Evolutionary conservation across 1,140 invertebrate species (phyloP), one percentile per base, ranked within the genome.

Genomic region (Geopemphigus sp.): DNA sequence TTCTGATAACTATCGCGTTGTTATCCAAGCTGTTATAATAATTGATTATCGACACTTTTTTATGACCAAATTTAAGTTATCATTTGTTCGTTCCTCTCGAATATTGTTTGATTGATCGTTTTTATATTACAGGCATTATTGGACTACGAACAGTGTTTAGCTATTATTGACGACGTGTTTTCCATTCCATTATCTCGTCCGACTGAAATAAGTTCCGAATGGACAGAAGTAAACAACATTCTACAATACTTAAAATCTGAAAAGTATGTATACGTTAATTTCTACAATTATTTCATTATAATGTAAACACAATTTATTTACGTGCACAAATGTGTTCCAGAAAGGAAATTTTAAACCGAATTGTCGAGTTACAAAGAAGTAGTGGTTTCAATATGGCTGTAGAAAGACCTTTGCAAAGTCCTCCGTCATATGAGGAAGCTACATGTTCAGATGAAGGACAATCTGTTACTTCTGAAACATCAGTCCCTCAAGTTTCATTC

Each of bases 361-460:
- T 78, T 14, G 39, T 78, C 17, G 57, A 78, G 22, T 50, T 78
- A 47, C 74, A 78, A 78, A 78, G 39, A 6, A 39, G 11, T 19
- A 78, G 39, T 54, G 74, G 74, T 63, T 78, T 57, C 5, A 12
- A 57, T 17, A 78, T 78, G 74, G 32, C 10, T 10, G 24, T 63
- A 24, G 57, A 78, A 5, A 78, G 74, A 26, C 74, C 74, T 26
- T 5, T 63, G 6, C 56, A 78, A 61, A 78, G 74, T 61, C 74
- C 74, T 26, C 74, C 74, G 1, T 78, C 74, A 5, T 78, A 78
- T 63, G 57, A 78, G 10, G 74, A 78, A 78, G 57, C 74, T 19
- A 78, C 39, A 11, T 22, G 57, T 59, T 78, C 74, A 5, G 57
- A 61, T 6, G 74, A 63, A 63, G 56, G 26, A 50, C 74, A 47